Base-by-base conservation (phyloP, 2,888 invertebrate species). In the Vanessa cardui region DNA sequence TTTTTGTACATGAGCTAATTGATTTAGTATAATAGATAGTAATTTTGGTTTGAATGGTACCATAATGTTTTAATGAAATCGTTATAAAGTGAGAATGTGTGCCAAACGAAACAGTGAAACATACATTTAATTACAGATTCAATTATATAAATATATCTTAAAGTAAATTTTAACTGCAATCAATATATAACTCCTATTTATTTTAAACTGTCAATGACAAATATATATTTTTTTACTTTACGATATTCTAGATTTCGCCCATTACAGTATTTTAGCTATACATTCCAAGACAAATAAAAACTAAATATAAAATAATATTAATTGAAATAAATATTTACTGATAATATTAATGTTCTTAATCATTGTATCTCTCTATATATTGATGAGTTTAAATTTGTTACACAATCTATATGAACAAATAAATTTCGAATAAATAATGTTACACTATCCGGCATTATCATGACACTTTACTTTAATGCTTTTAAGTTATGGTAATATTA, bases 241-340 rank as follows among this genome's bases (percentile, higher is more conserved):
- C 8, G 2, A 15, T 31, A 31, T 54, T 6, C 26, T 16, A 54
- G 5, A 54, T 6, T 31, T 16, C 50, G 20, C 50, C 12, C 52
- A 54, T 31, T 31, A 39, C 56, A 56, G 56, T 67, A 62, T 62
- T 60, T 52, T 52, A 60, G 16, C 26, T 60, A 60, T 44, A 62
- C 67, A 67, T 67, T 67, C 67, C 67, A 67, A 44, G 62, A 50
- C 49, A 47, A 60, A 9, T 31, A 50, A 56, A 18, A 56, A 16
- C 39, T 39, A 39, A 54, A 33, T 56, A 56, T 39, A n/a, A 18
- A n/a, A 18, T 39, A 56, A 52, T 52, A 26, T 26, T 18, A 56
- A 39, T 33, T 12, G 4, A 39, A 33, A 12, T 9, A 39, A 39
- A 16, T 56, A 56, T 18, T 39, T 39, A 26, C 33, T 56, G 7